Percentiles rank a stretch among this genome's conserved stretches.
phyloP scores from a whole-genome alignment of 2,797 vertebrate species.

The Crossoptilon crossoptilon region DNA sequence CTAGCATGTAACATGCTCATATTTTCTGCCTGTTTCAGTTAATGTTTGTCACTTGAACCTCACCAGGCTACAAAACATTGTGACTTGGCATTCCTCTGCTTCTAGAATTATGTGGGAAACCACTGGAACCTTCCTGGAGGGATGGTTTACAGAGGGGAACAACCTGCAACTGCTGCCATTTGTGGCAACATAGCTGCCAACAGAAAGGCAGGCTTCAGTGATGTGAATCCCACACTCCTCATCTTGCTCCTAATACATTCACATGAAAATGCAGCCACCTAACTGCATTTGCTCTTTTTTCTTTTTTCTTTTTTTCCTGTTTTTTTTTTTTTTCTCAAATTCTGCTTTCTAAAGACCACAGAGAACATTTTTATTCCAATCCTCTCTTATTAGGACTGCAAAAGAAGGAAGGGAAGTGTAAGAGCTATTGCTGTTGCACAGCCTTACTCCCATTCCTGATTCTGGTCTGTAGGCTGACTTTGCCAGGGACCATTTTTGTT shows the following conservation, averaged over 20 bases:
- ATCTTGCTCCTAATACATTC: not conserved
- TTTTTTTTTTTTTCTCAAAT: not conserved
- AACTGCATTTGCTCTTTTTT: not conserved
- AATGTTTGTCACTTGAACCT: not conserved
- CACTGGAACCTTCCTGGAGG: not conserved
- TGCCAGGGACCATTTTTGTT: not conserved
- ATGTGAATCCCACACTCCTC: not conserved
- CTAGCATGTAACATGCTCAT: not conserved
- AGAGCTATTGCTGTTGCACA: not conserved
- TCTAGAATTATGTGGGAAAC: not conserved
- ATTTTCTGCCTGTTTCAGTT: not conserved
- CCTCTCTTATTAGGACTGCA: not conserved
- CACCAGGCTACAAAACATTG: not conserved
- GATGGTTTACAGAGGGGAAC: not conserved
- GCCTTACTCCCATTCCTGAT: not conserved
- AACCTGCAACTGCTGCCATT: not conserved
- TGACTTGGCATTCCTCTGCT: not conserved
- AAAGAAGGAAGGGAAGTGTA: not conserved
- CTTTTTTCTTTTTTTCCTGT: too few species aligned
- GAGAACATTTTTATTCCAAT: not conserved
- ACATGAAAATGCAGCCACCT: not conserved
- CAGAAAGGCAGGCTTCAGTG: not conserved
- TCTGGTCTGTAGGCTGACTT: not conserved
- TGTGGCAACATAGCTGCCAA: not conserved
- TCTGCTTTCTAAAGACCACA: not conserved